Evolutionary conservation across 2,888 invertebrate genomes (phyloP).

Genomic region (Parnassius mnemosyne): DNA sequence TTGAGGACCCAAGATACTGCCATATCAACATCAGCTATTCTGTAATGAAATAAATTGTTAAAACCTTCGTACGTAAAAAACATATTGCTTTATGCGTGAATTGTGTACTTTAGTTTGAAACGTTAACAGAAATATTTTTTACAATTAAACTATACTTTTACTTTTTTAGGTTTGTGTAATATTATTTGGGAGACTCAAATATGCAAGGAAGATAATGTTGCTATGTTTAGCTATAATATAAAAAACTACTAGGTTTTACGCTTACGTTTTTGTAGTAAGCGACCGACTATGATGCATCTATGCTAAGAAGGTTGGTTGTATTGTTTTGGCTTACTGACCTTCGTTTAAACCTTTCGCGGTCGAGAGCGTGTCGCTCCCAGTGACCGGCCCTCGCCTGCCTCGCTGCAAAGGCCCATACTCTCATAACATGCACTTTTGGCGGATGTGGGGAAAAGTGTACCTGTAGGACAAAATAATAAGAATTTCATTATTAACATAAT

Average conservation of each 20-base stretch:
- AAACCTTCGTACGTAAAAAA: too few relatives aligned
- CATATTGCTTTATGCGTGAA: too few relatives aligned
- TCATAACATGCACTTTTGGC: conserved; percentile 80
- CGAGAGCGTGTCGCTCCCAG: conserved; percentile 81
- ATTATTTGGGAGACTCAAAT: too few relatives aligned
- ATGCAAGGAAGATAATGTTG: too few relatives aligned
- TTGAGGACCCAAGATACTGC: conserved; percentile 76
- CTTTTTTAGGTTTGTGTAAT: too few relatives aligned
- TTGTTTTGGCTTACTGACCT: conserved; percentile 38
- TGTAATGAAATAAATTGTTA: conserved; percentile 41
- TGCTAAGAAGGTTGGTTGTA: not conserved
- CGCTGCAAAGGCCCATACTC: conserved; percentile 82
- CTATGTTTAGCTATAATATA: too few relatives aligned
- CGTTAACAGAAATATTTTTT: too few relatives aligned
- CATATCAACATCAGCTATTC: conserved; percentile 72
- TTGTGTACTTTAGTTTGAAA: too few relatives aligned
- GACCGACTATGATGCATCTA: not conserved
- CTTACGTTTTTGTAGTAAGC: too few relatives aligned
- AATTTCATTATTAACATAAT: conserved; percentile 22
- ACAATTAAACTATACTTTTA: too few relatives aligned
- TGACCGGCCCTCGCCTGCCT: conserved; percentile 80
- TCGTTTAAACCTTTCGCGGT: conserved; percentile 74
- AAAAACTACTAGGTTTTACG: too few relatives aligned
- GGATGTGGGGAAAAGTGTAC: conserved; percentile 78
- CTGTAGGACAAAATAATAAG: conserved; percentile 51